These are phyloP conservation scores for Pachyramphus minor DNA, from an alignment of 2,113 vertebrate genomes.

Conservation along the genomic window DNA sequence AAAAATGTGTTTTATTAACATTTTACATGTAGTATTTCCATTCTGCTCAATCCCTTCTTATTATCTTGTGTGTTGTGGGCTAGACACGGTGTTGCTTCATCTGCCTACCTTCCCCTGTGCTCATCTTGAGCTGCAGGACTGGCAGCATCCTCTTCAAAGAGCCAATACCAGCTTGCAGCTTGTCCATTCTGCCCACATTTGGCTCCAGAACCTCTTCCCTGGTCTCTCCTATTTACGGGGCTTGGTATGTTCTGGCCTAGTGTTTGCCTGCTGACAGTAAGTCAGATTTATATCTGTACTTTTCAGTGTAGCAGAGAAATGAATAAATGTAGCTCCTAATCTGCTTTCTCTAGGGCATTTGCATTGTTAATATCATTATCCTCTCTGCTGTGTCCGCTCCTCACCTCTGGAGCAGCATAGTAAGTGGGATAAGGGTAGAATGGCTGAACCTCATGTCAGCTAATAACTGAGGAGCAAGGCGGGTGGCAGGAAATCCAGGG, in stretches of 20 bases:
- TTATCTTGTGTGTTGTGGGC: neutral
- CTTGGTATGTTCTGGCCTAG: neutral
- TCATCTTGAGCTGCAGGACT: neutral
- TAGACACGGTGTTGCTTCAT: neutral
- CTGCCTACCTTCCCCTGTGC: neutral
- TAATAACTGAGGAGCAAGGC: neutral
- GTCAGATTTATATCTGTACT: neutral
- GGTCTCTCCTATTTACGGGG: neutral
- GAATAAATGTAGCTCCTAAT: neutral
- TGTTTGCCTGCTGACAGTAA: neutral
- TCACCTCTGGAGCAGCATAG: neutral
- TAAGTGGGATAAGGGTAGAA: neutral
- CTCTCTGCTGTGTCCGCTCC: neutral
- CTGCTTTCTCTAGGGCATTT: neutral
- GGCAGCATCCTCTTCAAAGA: neutral
- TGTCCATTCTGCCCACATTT: neutral
- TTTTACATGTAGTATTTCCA: neutral
- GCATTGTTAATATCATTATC: neutral
- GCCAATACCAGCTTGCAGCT: neutral
- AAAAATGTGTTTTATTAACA: neutral
- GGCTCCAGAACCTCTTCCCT: neutral
- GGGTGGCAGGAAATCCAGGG: neutral
- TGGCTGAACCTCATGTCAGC: rapidly evolving
- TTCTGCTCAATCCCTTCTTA: neutral
- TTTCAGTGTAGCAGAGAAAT: neutral